These are phyloP conservation scores for Chionomys nivalis DNA, from an alignment of 2,113 vertebrate species.

Conservation along the genomic window DNA sequence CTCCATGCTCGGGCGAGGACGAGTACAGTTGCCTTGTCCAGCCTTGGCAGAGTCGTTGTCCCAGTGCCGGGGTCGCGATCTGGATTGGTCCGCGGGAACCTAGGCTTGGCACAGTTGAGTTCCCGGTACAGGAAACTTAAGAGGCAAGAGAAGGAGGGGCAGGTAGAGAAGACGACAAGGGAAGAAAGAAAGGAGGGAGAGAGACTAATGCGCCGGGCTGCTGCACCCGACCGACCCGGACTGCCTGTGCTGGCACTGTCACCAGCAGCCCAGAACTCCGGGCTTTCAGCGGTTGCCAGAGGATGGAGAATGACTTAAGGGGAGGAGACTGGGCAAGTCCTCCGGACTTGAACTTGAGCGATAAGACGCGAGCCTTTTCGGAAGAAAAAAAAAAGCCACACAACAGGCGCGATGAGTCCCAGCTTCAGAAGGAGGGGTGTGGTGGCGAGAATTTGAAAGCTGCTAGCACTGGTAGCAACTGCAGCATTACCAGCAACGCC, in stretches of 20 bases:
- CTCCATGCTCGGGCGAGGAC: conserved; percentile 66
- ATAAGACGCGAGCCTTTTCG: conserved; percentile 33
- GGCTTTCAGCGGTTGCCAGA: neutral
- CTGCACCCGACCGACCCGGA: conserved; percentile 17
- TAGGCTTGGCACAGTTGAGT: conserved; percentile 58
- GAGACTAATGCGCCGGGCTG: neutral
- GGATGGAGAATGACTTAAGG: conserved; percentile 41
- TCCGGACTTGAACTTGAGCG: conserved; percentile 69
- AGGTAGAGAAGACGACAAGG: conserved; percentile 8
- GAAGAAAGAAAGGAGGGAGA: neutral
- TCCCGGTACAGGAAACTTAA: conserved; percentile 74
- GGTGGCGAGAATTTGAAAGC: neutral
- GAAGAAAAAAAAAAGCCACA: neutral
- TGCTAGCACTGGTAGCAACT: neutral
- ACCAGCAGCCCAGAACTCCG: neutral
- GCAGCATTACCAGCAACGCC: neutral
- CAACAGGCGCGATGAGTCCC: neutral
- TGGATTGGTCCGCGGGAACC: conserved; percentile 26
- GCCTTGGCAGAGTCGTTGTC: conserved; percentile 34
- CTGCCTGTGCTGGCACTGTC: neutral
- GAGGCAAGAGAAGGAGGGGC: conserved; percentile 49
- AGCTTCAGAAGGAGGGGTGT: conserved; percentile 35
- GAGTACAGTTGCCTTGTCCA: conserved; percentile 47
- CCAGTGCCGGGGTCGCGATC: conserved; percentile 43
- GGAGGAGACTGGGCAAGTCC: conserved; percentile 62